Evolutionary conservation across 1,140 invertebrate species (phyloP).

Genomic region (Trachelipus rathkii): DNA sequence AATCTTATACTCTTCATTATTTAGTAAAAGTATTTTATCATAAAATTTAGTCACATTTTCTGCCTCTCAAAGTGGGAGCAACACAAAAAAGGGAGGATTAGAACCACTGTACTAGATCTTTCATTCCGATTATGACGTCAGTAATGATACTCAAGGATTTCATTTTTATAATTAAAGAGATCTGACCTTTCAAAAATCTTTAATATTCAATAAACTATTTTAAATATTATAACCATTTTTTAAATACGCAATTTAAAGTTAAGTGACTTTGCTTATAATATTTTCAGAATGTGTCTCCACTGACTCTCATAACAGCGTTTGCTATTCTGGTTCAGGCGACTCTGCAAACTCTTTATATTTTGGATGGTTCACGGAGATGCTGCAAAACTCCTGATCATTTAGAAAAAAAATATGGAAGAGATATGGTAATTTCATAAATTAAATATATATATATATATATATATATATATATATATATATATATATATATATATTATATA

Average conservation of each 20-base stretch:
- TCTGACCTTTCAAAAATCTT: neutral
- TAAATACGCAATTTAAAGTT: too few relatives aligned
- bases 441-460: neutral
- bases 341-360: conserved; percentile 88
- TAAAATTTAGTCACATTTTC: too few relatives aligned
- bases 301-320: neutral
- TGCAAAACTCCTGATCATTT: conserved; percentile 44
- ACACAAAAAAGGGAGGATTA: too few relatives aligned
- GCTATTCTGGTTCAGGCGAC: conserved; percentile 50
- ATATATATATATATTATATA: too few relatives aligned
- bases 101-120: neutral
- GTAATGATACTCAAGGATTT: neutral
- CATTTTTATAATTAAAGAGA: neutral
- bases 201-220: neutral
- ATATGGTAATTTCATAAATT: conserved; percentile 58
- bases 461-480: neutral
- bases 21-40: too few relatives aligned
- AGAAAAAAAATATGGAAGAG: conserved; percentile 68
- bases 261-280: too few relatives aligned
- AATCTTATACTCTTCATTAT: too few relatives aligned
- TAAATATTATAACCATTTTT: neutral
- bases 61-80: too few relatives aligned
- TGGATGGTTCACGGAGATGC: conserved; percentile 60
- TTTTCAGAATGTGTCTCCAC: neutral
- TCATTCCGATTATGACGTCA: neutral